Percentiles rank a stretch among this genome's conserved stretches.
phyloP scores from a whole-genome alignment of 2,113 vertebrate genomes.

The Anarhynchus alexandrinus region DNA sequence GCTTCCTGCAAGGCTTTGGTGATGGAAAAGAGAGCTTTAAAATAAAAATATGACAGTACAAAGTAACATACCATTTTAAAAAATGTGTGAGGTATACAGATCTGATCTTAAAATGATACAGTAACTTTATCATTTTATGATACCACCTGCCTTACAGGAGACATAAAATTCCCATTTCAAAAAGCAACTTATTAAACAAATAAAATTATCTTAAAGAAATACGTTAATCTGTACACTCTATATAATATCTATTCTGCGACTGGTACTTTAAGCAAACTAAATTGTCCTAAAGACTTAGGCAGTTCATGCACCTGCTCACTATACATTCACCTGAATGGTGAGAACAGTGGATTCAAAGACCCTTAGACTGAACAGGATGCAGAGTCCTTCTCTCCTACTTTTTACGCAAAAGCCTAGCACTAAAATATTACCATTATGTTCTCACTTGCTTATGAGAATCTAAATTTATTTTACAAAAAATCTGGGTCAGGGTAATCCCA shows the following conservation, averaged over 20 bases:
- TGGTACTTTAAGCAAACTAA: neutral
- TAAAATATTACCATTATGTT: neutral
- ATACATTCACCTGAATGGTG: neutral
- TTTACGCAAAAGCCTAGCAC: neutral
- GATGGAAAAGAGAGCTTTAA: neutral
- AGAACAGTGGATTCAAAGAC: neutral
- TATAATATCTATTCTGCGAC: neutral
- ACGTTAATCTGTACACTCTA: neutral
- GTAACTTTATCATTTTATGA: neutral
- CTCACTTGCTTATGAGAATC: neutral
- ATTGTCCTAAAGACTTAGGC: neutral
- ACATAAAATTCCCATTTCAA: neutral
- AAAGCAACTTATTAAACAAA: neutral
- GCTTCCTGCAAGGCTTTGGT: neutral
- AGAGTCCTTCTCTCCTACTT: neutral
- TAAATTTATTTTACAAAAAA: neutral
- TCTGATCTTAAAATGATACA: neutral
- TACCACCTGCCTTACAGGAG: neutral
- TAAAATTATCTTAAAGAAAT: neutral
- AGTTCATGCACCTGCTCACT: neutral
- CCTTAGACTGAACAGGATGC: neutral
- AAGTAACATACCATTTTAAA: neutral
- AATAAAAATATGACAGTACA: neutral
- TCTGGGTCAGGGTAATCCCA: too few species aligned
- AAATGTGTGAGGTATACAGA: neutral